Conservation (phyloP, 2,888 invertebrate genomes). For the Rosalia funebris region DNA sequence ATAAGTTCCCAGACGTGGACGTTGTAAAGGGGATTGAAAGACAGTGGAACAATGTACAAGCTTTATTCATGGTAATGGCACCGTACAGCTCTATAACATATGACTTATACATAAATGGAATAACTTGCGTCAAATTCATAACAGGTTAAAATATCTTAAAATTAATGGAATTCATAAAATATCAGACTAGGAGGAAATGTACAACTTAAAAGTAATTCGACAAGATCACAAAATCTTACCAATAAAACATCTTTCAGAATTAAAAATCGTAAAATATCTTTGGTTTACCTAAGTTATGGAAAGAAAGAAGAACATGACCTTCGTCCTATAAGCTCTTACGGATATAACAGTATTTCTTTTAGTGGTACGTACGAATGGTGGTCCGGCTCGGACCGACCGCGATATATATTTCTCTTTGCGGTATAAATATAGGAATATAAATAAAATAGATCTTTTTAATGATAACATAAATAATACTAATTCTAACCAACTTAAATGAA, state of each 20-base stretch:
- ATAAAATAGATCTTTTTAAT: constrained; percentile 34
- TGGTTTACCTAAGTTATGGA: constrained; percentile 46
- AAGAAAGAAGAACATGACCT: constrained; percentile 21
- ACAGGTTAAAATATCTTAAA: constrained; percentile 49
- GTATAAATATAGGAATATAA: constrained; percentile 30
- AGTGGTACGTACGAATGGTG: constrained; percentile 11
- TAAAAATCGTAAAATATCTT: constrained; percentile 47
- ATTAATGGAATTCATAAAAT: constrained; percentile 48
- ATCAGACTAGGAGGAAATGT: constrained; percentile 54
- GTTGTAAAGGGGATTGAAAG: too few relatives aligned
- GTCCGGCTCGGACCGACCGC: constrained; percentile 27
- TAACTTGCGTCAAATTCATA: constrained; percentile 41
- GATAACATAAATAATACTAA: constrained; percentile 37
- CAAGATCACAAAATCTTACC: constrained; percentile 44
- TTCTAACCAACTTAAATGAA: constrained; percentile 23
- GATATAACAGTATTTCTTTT: constrained; percentile 26
- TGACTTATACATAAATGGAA: constrained; percentile 43
- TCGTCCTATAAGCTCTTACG: constrained; percentile 24
- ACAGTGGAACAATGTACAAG: constrained; percentile 56
- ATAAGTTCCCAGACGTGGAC: too few relatives aligned
- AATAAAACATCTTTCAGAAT: constrained; percentile 23
- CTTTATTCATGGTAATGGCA: constrained; percentile 59
- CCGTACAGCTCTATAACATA: constrained; percentile 48
- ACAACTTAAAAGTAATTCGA: constrained; percentile 46
- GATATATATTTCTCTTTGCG: constrained; percentile 29